phyloP scores from a whole-genome alignment of 2,888 invertebrate species.

The Biston stratarius region DNA sequence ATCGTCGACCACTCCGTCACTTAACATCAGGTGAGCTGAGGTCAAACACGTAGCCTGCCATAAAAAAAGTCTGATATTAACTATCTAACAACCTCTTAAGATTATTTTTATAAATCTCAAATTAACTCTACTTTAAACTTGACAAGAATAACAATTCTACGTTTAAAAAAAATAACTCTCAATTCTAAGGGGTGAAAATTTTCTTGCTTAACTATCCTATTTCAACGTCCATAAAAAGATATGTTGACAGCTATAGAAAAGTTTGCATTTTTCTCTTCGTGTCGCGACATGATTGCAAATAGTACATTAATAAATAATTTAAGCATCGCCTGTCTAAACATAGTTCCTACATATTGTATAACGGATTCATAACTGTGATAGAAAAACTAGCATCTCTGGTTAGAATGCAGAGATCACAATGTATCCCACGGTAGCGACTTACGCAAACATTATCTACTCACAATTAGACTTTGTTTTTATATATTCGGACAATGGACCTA shows the following conservation, averaged over 20 bases:
- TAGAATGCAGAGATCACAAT: constrained; percentile 51
- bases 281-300: constrained; percentile 12
- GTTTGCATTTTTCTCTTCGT: neutral
- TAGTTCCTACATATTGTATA: constrained; percentile 72
- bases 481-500: constrained; percentile 65
- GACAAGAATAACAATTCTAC: neutral
- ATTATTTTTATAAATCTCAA: neutral
- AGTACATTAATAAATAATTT: constrained; percentile 33
- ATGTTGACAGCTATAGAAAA: neutral
- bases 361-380: constrained; percentile 62
- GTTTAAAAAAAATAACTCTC: neutral
- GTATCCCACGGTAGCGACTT: constrained; percentile 65
- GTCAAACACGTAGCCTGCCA: no score
- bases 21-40: no score
- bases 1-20: no score
- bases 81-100: no score
- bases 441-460: constrained; percentile 67
- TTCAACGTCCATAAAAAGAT: neutral
- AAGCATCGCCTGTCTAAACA: constrained; percentile 43
- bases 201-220: neutral
- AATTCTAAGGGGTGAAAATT: neutral
- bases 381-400: constrained; percentile 56
- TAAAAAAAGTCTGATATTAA: no score
- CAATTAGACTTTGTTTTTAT: constrained; percentile 69
- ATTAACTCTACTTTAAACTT: neutral